Evolutionary conservation across 2,113 vertebrate species (phyloP).

Genomic region (Excalfactoria chinensis): DNA sequence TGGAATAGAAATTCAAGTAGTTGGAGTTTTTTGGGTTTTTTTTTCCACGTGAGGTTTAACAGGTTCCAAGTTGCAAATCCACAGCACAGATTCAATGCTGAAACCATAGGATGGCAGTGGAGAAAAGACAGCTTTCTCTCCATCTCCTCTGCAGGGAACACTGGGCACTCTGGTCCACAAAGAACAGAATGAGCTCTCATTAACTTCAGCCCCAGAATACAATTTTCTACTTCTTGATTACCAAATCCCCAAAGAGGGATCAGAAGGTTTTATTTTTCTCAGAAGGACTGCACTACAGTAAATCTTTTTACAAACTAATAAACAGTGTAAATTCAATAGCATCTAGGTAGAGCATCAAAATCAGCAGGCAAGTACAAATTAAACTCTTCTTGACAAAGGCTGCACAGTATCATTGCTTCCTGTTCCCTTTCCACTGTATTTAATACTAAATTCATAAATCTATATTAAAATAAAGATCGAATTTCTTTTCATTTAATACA

Average conservation of each 20-base stretch:
- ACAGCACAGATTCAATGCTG: not conserved
- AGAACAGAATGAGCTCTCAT: constrained; percentile 1
- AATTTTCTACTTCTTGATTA: constrained; percentile 54
- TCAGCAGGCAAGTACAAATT: constrained; percentile 38
- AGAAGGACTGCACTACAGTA: constrained; percentile 1
- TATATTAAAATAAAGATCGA: constrained; percentile 28
- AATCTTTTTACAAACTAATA: constrained; percentile 66
- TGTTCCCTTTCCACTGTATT: constrained; percentile 17
- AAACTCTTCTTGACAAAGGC: constrained; percentile 29
- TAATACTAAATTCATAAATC: constrained; percentile 3
- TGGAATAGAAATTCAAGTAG: not conserved
- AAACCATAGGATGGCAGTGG: not conserved
- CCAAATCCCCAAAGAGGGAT: constrained; percentile 34
- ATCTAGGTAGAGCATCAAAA: constrained; percentile 23
- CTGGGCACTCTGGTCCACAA: not conserved
- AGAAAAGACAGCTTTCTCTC: not conserved
- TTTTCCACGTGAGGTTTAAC: not conserved
- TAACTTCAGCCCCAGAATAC: constrained; percentile 48
- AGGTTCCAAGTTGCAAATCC: constrained; percentile 7
- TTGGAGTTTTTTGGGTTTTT: not conserved
- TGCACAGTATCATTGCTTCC: not conserved
- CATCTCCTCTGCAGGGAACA: not conserved
- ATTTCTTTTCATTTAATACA: constrained; percentile 40
- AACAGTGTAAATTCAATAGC: constrained; percentile 57
- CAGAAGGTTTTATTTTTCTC: constrained; percentile 50